phyloP scores from a whole-genome alignment of 2,888 invertebrate genomes.

The Lamellibrachia columna region DNA sequence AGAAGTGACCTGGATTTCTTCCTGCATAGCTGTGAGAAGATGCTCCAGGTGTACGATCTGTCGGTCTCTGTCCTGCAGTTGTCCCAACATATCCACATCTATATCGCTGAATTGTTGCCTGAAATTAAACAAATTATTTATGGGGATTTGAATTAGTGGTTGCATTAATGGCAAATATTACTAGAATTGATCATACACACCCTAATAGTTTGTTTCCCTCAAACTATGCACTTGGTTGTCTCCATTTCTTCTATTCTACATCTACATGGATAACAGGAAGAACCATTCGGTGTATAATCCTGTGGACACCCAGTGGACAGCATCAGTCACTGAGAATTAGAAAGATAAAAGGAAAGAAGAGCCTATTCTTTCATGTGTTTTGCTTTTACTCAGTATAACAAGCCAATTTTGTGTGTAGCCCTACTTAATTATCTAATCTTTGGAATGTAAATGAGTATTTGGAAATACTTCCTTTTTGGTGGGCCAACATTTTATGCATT shows the following conservation, averaged over 20 bases:
- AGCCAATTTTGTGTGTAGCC: no score
- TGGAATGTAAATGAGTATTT: background rate
- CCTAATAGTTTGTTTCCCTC: background rate
- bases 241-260: no score
- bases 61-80: slow-evolving; percentile 50
- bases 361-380: no score
- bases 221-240: background rate
- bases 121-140: background rate
- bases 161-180: no score
- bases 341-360: no score
- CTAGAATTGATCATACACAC: background rate
- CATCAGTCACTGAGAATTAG: no score
- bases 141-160: no score
- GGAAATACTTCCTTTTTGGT: background rate
- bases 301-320: no score
- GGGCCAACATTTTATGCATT: background rate
- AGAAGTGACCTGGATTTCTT: slow-evolving; percentile 42
- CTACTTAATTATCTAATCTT: background rate
- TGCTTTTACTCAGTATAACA: no score
- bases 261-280: no score
- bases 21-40: slow-evolving; percentile 45
- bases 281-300: no score
- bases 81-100: slow-evolving; percentile 13
- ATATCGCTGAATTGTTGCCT: background rate
- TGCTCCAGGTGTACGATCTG: slow-evolving; percentile 52